Evolutionary conservation across 2,113 vertebrate species (phyloP).

Genomic region (Lophochroa leadbeateri): DNA sequence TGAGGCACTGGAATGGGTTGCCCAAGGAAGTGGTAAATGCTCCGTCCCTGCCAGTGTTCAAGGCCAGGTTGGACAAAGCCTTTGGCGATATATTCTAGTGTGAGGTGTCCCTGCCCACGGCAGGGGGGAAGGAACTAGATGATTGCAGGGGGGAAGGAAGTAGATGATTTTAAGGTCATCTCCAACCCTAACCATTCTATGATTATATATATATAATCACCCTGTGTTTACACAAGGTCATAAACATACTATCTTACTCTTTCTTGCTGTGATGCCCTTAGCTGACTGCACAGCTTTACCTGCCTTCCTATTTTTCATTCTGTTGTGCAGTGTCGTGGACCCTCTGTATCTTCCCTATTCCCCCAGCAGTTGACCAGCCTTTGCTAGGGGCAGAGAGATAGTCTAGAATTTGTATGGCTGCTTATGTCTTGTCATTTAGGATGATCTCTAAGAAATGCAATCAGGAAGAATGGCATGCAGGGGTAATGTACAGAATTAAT

Average conservation of each 20-base stretch:
- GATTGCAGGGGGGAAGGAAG: no score
- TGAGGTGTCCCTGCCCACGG: background rate
- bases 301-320: background rate
- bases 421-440: slow-evolving; percentile 24
- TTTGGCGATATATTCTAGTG: background rate
- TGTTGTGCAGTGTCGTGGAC: background rate
- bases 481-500: slow-evolving; percentile 24
- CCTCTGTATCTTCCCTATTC: background rate
- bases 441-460: slow-evolving; percentile 29
- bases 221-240: background rate
- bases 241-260: background rate
- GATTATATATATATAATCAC: background rate
- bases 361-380: background rate
- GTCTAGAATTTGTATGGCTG: background rate
- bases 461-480: background rate
- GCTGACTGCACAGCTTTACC: background rate
- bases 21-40: background rate
- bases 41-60: background rate
- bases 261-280: background rate
- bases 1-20: background rate
- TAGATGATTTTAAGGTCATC: background rate
- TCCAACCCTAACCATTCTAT: background rate
- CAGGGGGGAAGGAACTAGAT: background rate
- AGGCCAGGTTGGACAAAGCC: background rate
- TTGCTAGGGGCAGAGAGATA: background rate